phyloP scores from a whole-genome alignment of 2,888 invertebrate species.

The Pristionchus mayeri region DNA sequence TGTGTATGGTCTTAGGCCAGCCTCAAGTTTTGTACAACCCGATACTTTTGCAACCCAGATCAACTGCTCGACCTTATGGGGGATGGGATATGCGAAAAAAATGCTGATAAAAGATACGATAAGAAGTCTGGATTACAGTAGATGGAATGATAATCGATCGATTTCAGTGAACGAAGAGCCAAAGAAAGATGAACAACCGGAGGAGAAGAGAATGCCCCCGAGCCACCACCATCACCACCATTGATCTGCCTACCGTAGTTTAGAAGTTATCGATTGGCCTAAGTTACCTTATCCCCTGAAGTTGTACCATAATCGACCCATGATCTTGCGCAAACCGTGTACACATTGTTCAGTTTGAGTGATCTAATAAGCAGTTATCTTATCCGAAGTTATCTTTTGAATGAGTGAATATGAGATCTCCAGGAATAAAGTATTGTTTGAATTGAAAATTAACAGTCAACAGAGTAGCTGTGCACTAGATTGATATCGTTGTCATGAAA shows the following conservation, averaged over 20 bases:
- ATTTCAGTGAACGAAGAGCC: background rate
- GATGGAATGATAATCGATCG: background rate
- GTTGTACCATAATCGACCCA: constrained; percentile 19
- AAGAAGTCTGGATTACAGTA: background rate
- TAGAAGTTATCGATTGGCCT: background rate
- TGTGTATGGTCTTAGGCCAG: background rate
- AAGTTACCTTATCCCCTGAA: background rate
- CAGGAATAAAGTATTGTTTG: too few species aligned
- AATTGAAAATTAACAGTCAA: too few species aligned
- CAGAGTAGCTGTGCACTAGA: too few species aligned
- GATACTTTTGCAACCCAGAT: background rate
- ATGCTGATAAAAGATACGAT: background rate
- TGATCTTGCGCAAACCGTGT: constrained; percentile 26
- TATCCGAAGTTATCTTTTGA: too few species aligned
- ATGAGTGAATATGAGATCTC: too few species aligned
- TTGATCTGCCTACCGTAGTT: background rate
- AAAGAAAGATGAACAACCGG: background rate
- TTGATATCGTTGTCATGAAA: too few species aligned
- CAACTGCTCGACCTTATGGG: background rate
- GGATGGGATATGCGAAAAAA: background rate
- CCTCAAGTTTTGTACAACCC: background rate
- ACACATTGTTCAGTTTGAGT: background rate
- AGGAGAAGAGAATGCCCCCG: background rate
- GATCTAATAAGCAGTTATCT: background rate
- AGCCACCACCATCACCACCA: constrained; percentile 29